Conservation (phyloP, 2,888 invertebrate genomes). For the Melanophora roralis region DNA sequence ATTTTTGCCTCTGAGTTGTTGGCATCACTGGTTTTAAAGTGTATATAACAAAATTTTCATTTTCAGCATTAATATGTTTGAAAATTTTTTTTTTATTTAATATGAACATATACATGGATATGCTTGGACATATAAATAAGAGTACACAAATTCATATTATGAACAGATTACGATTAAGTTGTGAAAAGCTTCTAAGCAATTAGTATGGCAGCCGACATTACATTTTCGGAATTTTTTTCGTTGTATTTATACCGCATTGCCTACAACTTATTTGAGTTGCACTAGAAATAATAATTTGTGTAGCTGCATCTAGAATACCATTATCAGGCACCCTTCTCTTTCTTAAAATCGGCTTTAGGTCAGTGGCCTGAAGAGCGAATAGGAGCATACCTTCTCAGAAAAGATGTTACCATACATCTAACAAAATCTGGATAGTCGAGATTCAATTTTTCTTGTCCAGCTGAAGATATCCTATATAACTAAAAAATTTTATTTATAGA, state of each 20-base stretch:
- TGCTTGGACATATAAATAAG: no score
- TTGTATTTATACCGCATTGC: neutral
- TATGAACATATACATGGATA: no score
- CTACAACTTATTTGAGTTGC: neutral
- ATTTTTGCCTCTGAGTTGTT: no score
- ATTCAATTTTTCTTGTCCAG: neutral
- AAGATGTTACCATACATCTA: neutral
- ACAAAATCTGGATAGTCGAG: neutral
- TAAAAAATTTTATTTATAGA: neutral
- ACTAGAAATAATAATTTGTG: neutral
- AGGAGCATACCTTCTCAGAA: neutral
- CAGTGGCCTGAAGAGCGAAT: no score
- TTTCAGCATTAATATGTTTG: no score
- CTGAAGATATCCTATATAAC: neutral
- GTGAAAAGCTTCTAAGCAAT: neutral
- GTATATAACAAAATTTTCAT: no score
- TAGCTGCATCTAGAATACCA: neutral
- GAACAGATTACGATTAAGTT: neutral
- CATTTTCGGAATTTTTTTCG: neutral
- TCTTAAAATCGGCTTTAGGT: neutral
- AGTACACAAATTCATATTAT: neutral
- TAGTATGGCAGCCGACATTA: neutral
- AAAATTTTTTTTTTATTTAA: no score
- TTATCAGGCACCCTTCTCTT: neutral
- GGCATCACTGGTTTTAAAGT: no score